These are phyloP conservation scores for Drosophila multiciliata DNA, from an alignment of 2,888 invertebrate species.

Conservation along the genomic window DNA sequence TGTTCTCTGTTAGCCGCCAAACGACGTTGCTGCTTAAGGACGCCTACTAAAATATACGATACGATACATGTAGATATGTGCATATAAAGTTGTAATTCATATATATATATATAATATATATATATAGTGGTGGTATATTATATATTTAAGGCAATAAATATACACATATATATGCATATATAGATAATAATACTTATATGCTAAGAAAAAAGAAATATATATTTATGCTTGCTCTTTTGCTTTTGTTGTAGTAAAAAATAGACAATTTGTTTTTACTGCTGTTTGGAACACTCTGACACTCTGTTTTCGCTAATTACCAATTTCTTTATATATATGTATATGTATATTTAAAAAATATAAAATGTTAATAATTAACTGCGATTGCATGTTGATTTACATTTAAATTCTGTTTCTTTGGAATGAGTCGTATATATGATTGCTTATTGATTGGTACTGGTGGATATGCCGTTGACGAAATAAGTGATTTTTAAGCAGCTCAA, in stretches of 20 bases:
- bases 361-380: slow-evolving; percentile 38
- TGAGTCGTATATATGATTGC: slow-evolving; percentile 79
- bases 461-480: slow-evolving; percentile 63
- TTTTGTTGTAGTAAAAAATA: slow-evolving; percentile 41
- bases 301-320: slow-evolving; percentile 49
- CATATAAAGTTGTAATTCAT: slow-evolving; percentile 38
- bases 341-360: slow-evolving; percentile 22
- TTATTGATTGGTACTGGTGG: slow-evolving; percentile 35
- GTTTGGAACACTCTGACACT: slow-evolving; percentile 49
- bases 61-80: slow-evolving; percentile 72
- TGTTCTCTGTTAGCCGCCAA: slow-evolving; percentile 94
- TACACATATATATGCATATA: slow-evolving; percentile 39
- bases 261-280: slow-evolving; percentile 44
- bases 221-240: slow-evolving; percentile 45
- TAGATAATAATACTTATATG: slow-evolving; percentile 43
- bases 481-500: slow-evolving; percentile 76
- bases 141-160: slow-evolving; percentile 47
- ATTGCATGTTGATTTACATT: slow-evolving; percentile 62
- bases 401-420: slow-evolving; percentile 83
- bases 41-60: slow-evolving; percentile 85
- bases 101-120: slow-evolving; percentile 42
- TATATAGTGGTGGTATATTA: slow-evolving; percentile 20
- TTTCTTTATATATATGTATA: slow-evolving; percentile 27
- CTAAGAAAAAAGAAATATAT: slow-evolving; percentile 34
- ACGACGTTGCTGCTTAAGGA: slow-evolving; percentile 91